Evolutionary conservation across 2,888 invertebrate genomes (phyloP), one percentile per base, ranked within the genome.

Genomic region (Melanostoma scalare): DNA sequence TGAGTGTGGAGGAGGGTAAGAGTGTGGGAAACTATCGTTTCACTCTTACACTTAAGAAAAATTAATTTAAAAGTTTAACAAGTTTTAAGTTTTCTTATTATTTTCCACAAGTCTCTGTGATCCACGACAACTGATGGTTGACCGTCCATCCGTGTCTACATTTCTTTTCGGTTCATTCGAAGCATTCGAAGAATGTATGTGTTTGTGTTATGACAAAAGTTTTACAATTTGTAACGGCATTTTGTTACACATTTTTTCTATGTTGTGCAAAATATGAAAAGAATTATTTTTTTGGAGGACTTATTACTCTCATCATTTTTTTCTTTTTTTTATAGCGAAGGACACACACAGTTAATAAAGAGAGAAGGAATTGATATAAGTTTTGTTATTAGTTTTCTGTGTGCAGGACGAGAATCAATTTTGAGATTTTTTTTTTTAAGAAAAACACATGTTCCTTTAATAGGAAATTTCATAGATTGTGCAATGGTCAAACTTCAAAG

Each of bases 41-140:
- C 40, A 10, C 36, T 44, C 40, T 46, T 20, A 53, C 44, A 68
- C 75, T 73, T 67, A 30, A 75, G 71, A 75, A 84, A 84, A 84
- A 84, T 84, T 84, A 79, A 84, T 84, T 84, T 84, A 84, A 84
- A 84, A 84, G 84, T 84, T 84, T 79, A 56, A 79, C 84, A 84
- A 75, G 75, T 84, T 79, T 79, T 71, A 71, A 84, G 84, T 84
- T 84, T 84, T 75, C 60, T 61, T 75, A 79, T 79, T 67, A 65
- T 69, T 69, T 67, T 65, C 10, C 61, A 50, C 58, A 42, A 30
- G 42, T 72, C 67, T 3, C 2, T 38, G 1, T 33, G 60, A 48
- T 48, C 48, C 20, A 42, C 20, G 6, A 30, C 10, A 40, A 8
- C 36, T 5, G 36, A 63, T 9, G 48, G 20, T n/a, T 48, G 9